Evolutionary conservation across 2,888 invertebrate species (phyloP).

Genomic region (Drosophila merina): DNA sequence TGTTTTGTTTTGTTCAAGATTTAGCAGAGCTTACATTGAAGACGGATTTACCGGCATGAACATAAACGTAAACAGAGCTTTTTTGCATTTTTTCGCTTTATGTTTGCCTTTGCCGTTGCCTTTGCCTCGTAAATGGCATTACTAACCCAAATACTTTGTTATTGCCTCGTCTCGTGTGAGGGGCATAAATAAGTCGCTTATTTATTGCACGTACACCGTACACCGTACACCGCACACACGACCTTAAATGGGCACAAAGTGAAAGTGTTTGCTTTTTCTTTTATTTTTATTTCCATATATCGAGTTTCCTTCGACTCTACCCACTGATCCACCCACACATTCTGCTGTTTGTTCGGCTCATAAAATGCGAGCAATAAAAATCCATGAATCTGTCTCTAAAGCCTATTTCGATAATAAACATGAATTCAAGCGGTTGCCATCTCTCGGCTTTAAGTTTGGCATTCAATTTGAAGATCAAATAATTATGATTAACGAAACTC

Average conservation of each 20-base stretch:
- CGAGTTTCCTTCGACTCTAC: slow-evolving; percentile 59
- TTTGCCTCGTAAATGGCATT: slow-evolving; percentile 80
- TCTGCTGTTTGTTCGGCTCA: slow-evolving; percentile 44
- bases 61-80: slow-evolving; percentile 40
- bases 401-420: background rate
- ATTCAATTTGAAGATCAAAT: slow-evolving; percentile 20
- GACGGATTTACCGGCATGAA: slow-evolving; percentile 67
- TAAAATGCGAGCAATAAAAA: slow-evolving; percentile 67
- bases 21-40: slow-evolving; percentile 69
- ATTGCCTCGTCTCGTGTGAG: slow-evolving; percentile 53
- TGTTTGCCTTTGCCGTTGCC: slow-evolving; percentile 64
- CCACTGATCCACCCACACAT: slow-evolving; percentile 28
- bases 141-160: slow-evolving; percentile 81
- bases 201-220: slow-evolving; percentile 67
- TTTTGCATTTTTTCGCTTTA: slow-evolving; percentile 53
- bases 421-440: background rate
- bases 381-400: slow-evolving; percentile 49
- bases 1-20: slow-evolving; percentile 35
- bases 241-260: slow-evolving; percentile 79
- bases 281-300: slow-evolving; percentile 38
- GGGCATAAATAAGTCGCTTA: slow-evolving; percentile 74
- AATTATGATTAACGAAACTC: slow-evolving; percentile 28
- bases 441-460: background rate
- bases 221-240: slow-evolving; percentile 44
- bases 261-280: slow-evolving; percentile 67